Percentiles rank a stretch among this genome's conserved stretches.
Evolutionary conservation across 37 sponge, comb jelly and placozoan genomes (phyloP).

Genomic region (Beroe forskalii): DNA sequence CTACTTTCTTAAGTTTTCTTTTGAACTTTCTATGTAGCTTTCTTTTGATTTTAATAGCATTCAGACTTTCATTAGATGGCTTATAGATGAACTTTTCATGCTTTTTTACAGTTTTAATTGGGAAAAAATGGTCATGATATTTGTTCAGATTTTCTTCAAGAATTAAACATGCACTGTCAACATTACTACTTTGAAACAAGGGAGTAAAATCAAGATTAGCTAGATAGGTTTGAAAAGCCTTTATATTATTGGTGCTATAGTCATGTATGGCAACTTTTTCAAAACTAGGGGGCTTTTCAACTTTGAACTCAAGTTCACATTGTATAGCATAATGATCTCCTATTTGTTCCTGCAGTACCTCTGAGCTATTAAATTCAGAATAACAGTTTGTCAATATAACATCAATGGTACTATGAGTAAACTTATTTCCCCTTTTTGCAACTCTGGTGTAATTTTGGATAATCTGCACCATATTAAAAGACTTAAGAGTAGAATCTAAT

Average conservation of each 20-base stretch:
- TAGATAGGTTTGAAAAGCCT: background rate
- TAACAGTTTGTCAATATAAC: background rate
- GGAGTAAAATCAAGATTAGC: background rate
- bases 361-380: background rate
- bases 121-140: background rate
- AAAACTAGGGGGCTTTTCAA: background rate
- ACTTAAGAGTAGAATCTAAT: too few relatives aligned
- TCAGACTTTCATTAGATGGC: background rate
- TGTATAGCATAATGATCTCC: background rate
- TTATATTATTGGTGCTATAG: background rate
- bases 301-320: background rate
- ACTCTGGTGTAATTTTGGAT: background rate
- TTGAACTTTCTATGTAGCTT: too few relatives aligned
- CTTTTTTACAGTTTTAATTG: background rate
- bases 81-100: background rate
- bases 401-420: too few relatives aligned
- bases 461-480: too few relatives aligned
- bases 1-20: too few relatives aligned
- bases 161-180: background rate
- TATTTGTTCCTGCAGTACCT: background rate
- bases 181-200: background rate
- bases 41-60: background rate
- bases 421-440: too few relatives aligned
- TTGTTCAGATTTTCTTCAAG: background rate
- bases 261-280: background rate